Evolutionary conservation across 2,113 vertebrate species (phyloP).

Genomic region (Misgurnus anguillicaudatus): DNA sequence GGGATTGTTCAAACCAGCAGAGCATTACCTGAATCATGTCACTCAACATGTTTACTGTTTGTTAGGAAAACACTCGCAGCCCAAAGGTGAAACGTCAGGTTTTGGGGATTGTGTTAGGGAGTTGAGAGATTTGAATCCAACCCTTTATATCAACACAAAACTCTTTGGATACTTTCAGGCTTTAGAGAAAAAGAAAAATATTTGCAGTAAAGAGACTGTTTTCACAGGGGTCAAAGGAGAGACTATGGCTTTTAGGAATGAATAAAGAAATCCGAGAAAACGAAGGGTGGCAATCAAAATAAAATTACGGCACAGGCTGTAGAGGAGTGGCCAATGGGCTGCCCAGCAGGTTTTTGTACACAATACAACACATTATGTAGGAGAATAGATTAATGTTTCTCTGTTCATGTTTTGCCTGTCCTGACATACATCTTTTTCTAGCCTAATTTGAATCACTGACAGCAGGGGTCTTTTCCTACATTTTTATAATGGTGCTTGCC

Average conservation of each 20-base stretch:
- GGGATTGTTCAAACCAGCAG: neutral
- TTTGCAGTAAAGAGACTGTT: neutral
- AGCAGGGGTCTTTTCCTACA: too few relatives aligned
- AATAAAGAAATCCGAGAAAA: neutral
- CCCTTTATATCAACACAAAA: neutral
- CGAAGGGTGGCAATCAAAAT: constrained; percentile 2
- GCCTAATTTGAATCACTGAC: too few relatives aligned
- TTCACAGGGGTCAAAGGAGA: constrained; percentile 4
- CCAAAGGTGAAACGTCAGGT: constrained; percentile 34
- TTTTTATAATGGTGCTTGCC: too few relatives aligned
- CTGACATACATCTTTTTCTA: too few relatives aligned
- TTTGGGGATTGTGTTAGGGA: neutral
- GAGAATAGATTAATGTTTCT: too few relatives aligned
- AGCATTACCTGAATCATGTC: neutral
- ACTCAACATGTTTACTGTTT: constrained; percentile 11
- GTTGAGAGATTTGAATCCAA: constrained; percentile 9
- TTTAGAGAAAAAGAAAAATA: constrained; percentile 22
- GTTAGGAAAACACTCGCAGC: neutral
- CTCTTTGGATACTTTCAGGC: constrained; percentile 12
- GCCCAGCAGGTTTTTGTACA: constrained; percentile 11
- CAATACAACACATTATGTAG: constrained; percentile 23
- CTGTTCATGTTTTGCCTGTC: too few relatives aligned
- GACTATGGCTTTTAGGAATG: neutral
- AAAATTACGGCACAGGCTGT: neutral
- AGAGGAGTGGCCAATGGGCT: neutral